Percentiles rank a stretch among this genome's conserved stretches.
Evolutionary conservation across 1,140 invertebrate genomes (phyloP).

Genomic region (Cherax destructor): DNA sequence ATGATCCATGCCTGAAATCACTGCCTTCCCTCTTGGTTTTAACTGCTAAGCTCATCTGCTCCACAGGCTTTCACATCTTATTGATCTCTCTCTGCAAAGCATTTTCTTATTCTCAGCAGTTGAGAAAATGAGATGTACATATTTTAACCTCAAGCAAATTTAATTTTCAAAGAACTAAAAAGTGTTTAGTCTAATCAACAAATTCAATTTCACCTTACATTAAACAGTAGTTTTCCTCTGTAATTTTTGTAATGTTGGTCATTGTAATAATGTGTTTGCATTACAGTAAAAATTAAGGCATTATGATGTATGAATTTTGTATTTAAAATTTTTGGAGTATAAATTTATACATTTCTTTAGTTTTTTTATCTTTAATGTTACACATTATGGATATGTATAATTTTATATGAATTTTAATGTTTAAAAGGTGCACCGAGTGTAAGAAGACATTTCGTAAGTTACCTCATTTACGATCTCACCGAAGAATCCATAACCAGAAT

Average conservation of each 20-base stretch:
- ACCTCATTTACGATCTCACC: conserved; percentile 27
- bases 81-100: too few relatives aligned
- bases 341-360: background rate
- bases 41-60: too few relatives aligned
- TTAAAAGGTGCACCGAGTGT: conserved; percentile 38
- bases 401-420: background rate
- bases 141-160: too few relatives aligned
- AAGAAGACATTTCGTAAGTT: conserved; percentile 45
- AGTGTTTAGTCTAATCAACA: background rate
- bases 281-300: too few relatives aligned
- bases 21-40: too few relatives aligned
- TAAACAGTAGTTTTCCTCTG: background rate
- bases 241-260: too few relatives aligned
- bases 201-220: background rate
- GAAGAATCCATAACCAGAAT: conserved; percentile 26
- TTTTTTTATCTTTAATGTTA: background rate
- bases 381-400: background rate
- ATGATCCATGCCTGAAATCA: too few relatives aligned
- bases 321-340: background rate
- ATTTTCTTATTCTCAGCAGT: too few relatives aligned
- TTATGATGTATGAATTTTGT: background rate
- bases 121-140: too few relatives aligned
- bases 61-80: too few relatives aligned
- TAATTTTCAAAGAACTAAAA: too few relatives aligned
- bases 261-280: too few relatives aligned